Base-by-base conservation (phyloP, 1,140 invertebrate species). In the Drosophila ananassae region DNA sequence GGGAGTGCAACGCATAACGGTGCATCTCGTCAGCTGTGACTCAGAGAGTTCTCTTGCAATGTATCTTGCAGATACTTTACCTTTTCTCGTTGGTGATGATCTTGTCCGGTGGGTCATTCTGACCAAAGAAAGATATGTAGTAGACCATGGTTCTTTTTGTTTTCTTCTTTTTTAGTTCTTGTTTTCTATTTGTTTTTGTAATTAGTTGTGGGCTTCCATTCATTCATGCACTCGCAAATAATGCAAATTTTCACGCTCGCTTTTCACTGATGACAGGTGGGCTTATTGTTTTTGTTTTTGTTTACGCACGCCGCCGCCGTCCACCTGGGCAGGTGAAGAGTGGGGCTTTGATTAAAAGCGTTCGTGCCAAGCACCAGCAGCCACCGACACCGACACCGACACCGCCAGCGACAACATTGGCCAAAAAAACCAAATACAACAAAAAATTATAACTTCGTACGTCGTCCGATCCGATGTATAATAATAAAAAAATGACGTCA, bases 51-150 rank as follows among this genome's bases (percentile, higher is more conserved):
- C 17, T 17, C 17, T 17, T 28, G 25, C 5, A 6, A 6, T 17
- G 47, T 58, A 25, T 32, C 13, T 37, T 48, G 6, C 13, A 28
- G 17, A n/a, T 24, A 32, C 10, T 51, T 91, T 91, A 91, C 90
- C 90, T 91, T 62, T 90, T 90, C 41, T 81, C 80, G 46, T 74
- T 78, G 17, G 71, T 79, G 32, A 84, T 71, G 48, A 81, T 83
- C 74, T 81, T 90, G 75, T 91, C 90, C 53, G 90, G 90, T 37
- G 90, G 90, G 3, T 91, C 89, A 22, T 74, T 77, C n/a, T 73
- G 77, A 24, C 80, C 80, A 66, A 91, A 90, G 12, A 90, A 77
- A 22, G 89, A 71, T 71, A 91, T 91, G 25, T 81, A 90, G 63
- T 91, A 91, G 22, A 91, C 90, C 90, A 91, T 91, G 57, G 52